These are phyloP conservation scores for Gadus chalcogrammus DNA, from an alignment of 2,113 vertebrate species.

Conservation along the genomic window DNA sequence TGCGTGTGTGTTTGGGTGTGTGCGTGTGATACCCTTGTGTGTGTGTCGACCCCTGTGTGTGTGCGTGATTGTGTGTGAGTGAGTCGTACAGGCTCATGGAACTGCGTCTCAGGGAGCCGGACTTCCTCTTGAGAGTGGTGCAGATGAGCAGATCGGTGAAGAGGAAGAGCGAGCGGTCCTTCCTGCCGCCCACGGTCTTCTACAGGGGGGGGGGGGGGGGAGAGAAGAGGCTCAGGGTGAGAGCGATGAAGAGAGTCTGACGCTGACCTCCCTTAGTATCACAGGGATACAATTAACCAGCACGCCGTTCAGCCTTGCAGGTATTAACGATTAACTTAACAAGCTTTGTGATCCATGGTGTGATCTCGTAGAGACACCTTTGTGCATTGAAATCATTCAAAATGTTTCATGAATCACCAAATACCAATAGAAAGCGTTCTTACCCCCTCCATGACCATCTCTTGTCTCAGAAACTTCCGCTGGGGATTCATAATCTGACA, in stretches of 20 bases:
- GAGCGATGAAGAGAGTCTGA: constrained; percentile 64
- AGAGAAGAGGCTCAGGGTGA: background rate
- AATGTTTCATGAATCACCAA: too few species aligned
- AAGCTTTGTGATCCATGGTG: too few species aligned
- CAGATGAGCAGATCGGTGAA: constrained; percentile 95
- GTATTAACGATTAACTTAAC: too few species aligned
- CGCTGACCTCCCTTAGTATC: constrained; percentile 57
- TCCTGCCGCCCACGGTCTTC: constrained; percentile 94
- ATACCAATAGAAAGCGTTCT: constrained; percentile 46
- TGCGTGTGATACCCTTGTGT: too few species aligned
- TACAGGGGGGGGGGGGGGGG: constrained; percentile 52
- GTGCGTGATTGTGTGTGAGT: constrained; percentile 9
- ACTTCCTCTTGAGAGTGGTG: constrained; percentile 96
- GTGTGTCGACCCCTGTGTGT: too few species aligned
- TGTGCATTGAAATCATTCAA: too few species aligned
- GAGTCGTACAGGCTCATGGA: constrained; percentile 93
- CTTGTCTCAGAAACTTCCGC: constrained; percentile 93
- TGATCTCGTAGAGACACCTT: too few species aligned
- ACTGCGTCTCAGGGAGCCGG: constrained; percentile 92
- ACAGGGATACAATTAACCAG: too few species aligned
- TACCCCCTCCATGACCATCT: constrained; percentile 97
- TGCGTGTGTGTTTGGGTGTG: too few species aligned
- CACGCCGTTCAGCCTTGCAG: too few species aligned
- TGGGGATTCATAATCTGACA: constrained; percentile 89
- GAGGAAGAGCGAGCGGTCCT: constrained; percentile 96